These are phyloP conservation scores for Dolichotis patagonum DNA, from an alignment of 2,113 vertebrate genomes.

Conservation along the genomic window DNA sequence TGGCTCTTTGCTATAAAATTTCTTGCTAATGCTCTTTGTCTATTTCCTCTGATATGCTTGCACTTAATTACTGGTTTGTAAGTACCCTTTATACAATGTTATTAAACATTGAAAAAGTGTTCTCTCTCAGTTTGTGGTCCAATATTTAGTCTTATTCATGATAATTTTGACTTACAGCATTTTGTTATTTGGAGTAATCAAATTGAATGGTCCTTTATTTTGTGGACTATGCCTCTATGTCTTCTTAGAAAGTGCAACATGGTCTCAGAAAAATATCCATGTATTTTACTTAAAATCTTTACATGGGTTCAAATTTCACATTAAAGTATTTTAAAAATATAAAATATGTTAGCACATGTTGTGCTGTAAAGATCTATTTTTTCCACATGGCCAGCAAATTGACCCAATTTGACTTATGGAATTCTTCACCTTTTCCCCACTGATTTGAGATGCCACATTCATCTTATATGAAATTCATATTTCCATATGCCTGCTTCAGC, in stretches of 20 bases:
- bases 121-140: background rate
- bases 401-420: conserved; percentile 30
- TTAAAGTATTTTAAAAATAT: conserved; percentile 40
- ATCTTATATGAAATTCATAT: conserved; percentile 47
- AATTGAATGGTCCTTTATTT: background rate
- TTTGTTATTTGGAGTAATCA: background rate
- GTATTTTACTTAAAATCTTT: background rate
- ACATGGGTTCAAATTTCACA: background rate
- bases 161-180: background rate
- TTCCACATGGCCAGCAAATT: background rate
- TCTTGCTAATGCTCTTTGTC: background rate
- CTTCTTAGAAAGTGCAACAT: background rate
- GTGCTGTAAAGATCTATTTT: background rate
- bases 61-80: background rate
- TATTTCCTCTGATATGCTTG: background rate
- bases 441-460: conserved; percentile 53
- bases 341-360: background rate
- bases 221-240: background rate
- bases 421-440: conserved; percentile 51
- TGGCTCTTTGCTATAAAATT: background rate
- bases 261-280: background rate
- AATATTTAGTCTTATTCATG: background rate
- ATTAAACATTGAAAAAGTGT: background rate
- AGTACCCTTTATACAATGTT: background rate
- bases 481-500: conserved; percentile 10